Evolutionary conservation across 2,113 vertebrate species (phyloP).

Genomic region (Phrynocephalus versicolor): DNA sequence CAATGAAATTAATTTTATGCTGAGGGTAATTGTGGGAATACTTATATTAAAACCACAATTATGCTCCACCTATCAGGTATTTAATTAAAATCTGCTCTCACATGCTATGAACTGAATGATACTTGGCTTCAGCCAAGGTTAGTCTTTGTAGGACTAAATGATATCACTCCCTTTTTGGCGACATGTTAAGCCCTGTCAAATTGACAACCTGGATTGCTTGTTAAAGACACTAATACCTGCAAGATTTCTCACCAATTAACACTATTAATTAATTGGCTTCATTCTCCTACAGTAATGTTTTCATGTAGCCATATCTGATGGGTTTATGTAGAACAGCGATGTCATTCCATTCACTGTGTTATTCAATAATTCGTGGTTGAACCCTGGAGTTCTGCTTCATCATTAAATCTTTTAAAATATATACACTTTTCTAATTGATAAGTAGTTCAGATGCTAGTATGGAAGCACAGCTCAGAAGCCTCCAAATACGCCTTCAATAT

Average conservation of each 20-base stretch:
- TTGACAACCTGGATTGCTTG: neutral
- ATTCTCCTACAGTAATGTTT: neutral
- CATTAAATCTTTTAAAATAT: conserved; percentile 3
- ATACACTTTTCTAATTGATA: conserved; percentile 4
- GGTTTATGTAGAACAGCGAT: neutral
- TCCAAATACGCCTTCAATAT: neutral
- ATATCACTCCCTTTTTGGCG: neutral
- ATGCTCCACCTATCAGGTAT: neutral
- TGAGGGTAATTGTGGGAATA: neutral
- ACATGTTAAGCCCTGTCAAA: neutral
- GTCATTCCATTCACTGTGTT: neutral
- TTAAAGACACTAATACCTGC: neutral
- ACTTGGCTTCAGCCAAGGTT: neutral
- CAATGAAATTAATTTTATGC: conserved; percentile 10
- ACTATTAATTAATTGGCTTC: neutral
- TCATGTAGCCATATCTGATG: neutral
- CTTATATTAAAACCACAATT: neutral
- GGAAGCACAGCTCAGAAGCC: neutral
- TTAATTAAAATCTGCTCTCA: neutral
- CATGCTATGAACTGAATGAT: neutral
- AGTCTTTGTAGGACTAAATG: neutral
- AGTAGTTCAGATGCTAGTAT: neutral
- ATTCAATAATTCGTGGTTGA: neutral
- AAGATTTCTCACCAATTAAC: neutral
- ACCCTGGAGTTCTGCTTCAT: neutral